A percentile compares a stretch with the other conserved stretches of the same genome.
phyloP scores from a whole-genome alignment of 2,113 vertebrate species.

The Aramus guarauna region DNA sequence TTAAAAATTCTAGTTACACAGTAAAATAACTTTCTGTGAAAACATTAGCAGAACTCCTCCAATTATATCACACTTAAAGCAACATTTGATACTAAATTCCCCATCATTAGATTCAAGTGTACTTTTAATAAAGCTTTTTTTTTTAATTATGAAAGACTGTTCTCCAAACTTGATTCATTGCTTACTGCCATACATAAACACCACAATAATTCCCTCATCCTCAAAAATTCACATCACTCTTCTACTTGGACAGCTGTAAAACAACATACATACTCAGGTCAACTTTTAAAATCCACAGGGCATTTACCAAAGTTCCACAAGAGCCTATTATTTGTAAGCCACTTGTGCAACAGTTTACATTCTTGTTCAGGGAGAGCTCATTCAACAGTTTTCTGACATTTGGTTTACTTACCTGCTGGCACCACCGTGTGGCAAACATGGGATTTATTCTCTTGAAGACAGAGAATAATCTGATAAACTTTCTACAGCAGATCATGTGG shows the following conservation, averaged over 20 bases:
- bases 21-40: not conserved
- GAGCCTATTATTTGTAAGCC: not conserved
- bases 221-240: not conserved
- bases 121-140: not conserved
- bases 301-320: not conserved
- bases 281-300: not conserved
- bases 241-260: not conserved
- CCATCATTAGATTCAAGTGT: not conserved
- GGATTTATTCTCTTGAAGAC: not conserved
- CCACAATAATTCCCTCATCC: not conserved
- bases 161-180: not conserved
- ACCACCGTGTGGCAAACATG: not conserved
- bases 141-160: not conserved
- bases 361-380: fast-evolving
- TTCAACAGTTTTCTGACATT: not conserved
- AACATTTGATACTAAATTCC: not conserved
- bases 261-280: not conserved
- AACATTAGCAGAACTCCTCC: not conserved
- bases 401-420: slow-evolving; percentile 1
- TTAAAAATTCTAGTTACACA: not conserved
- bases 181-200: not conserved
- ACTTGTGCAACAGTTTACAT: fast-evolving
- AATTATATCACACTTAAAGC: not conserved
- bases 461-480: not conserved
- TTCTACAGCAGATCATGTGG: not conserved